These are phyloP conservation scores for Macquaria australasica DNA, from an alignment of 2,113 vertebrate species.

Conservation along the genomic window DNA sequence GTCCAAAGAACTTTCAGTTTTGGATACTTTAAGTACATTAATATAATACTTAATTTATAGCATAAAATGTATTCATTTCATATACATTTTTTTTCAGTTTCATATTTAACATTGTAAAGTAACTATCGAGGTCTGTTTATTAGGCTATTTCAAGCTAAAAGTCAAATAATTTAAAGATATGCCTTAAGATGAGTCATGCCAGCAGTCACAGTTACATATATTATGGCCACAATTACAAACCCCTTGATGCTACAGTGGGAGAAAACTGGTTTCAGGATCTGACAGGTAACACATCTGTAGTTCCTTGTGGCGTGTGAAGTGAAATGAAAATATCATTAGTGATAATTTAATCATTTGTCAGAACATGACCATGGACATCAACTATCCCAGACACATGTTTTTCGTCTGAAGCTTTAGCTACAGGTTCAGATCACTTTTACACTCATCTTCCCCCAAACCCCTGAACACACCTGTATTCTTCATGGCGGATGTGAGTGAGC, in stretches of 20 bases:
- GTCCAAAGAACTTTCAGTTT: background rate
- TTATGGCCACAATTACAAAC: background rate
- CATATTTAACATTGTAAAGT: background rate
- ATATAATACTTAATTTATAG: too few relatives aligned
- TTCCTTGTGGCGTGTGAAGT: background rate
- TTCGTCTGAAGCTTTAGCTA: background rate
- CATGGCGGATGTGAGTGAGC: slow-evolving; percentile 95
- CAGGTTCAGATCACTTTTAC: background rate
- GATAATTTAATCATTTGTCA: background rate
- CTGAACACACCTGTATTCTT: slow-evolving; percentile 93
- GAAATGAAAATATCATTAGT: background rate
- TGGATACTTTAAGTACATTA: too few relatives aligned
- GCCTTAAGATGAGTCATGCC: background rate
- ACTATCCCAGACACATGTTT: background rate
- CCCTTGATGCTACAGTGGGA: background rate
- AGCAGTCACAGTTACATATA: background rate
- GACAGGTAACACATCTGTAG: background rate
- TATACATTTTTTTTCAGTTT: background rate
- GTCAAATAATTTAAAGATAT: background rate
- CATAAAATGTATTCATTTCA: too few relatives aligned
- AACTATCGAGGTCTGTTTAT: background rate
- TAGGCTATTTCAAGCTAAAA: background rate
- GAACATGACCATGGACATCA: background rate
- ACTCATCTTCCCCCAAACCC: background rate
- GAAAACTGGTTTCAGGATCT: background rate